Conservation (phyloP, 2,797 vertebrate genomes). For the Zenarchopterus dispar region DNA sequence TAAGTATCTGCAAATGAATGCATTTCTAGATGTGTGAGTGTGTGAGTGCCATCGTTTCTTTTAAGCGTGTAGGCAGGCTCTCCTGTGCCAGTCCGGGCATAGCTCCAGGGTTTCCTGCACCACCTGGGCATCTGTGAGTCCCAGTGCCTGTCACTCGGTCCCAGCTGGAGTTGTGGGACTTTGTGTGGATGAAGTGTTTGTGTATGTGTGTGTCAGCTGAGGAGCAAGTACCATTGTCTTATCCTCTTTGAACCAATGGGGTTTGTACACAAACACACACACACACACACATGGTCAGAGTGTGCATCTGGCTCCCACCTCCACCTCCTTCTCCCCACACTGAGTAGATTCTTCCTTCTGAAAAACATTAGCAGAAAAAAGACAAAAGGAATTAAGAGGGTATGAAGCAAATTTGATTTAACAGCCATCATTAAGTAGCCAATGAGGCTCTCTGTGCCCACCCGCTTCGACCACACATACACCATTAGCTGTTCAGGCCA, state of each 20-base stretch:
- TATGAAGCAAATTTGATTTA: constrained; percentile 51
- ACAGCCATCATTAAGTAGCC: constrained; percentile 68
- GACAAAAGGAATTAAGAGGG: constrained; percentile 53
- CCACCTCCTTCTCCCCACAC: constrained; percentile 22
- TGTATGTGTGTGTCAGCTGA: constrained; percentile 43
- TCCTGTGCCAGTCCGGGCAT: constrained; percentile 70
- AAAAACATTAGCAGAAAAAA: constrained; percentile 49
- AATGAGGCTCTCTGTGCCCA: constrained; percentile 59
- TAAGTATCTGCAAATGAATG: constrained; percentile 39
- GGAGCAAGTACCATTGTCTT: constrained; percentile 70
- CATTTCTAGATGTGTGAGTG: constrained; percentile 27
- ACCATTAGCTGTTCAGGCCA: constrained; percentile 65
- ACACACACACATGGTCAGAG: background rate
- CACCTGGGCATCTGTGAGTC: constrained; percentile 81
- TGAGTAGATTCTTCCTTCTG: constrained; percentile 39
- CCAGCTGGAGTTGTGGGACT: constrained; percentile 72
- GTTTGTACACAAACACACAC: constrained; percentile 29
- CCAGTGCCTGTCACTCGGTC: constrained; percentile 74
- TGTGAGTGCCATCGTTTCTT: constrained; percentile 26
- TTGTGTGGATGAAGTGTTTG: background rate
- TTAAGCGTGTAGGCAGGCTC: constrained; percentile 53
- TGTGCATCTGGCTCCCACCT: constrained; percentile 55
- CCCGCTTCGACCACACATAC: constrained; percentile 64
- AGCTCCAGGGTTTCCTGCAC: constrained; percentile 81
- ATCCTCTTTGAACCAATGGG: constrained; percentile 60